These are phyloP conservation scores for Mionectes macconnelli DNA, from an alignment of 2,113 vertebrate genomes.

Conservation along the genomic window DNA sequence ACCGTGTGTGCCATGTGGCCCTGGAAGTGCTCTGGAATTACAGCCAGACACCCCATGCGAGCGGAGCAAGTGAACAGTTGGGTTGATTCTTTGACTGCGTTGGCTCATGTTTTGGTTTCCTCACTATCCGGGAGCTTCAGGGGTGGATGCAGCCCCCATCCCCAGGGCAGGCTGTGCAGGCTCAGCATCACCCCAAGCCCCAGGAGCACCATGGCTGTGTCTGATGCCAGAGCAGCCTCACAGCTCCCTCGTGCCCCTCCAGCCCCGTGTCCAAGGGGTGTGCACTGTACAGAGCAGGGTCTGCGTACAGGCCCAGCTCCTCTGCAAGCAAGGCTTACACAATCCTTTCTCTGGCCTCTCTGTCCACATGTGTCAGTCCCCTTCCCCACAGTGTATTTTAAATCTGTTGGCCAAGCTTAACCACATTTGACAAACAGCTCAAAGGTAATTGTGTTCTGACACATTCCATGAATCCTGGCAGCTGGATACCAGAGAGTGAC, in stretches of 20 bases:
- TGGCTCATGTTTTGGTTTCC: not conserved
- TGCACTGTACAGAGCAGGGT: accelerated
- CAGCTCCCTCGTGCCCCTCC: not conserved
- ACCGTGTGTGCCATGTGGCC: not conserved
- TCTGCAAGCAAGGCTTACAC: not conserved
- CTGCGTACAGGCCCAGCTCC: not conserved
- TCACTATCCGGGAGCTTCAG: not conserved
- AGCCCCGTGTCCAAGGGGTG: not conserved
- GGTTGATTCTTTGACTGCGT: not conserved
- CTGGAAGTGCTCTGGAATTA: not conserved
- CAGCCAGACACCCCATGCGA: not conserved
- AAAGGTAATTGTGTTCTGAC: not conserved
- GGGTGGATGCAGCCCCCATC: not conserved
- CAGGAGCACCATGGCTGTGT: not conserved
- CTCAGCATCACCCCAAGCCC: not conserved
- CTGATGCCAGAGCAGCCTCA: not conserved
- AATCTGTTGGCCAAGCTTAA: not conserved
- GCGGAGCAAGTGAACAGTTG: not conserved
- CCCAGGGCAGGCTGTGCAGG: not conserved
- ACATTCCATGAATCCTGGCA: not conserved
- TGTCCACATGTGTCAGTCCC: not conserved
- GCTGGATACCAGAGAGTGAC: not conserved
- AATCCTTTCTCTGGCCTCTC: not conserved
- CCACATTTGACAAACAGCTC: not conserved
- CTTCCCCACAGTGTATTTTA: not conserved